phyloP scores from a whole-genome alignment of 2,113 vertebrate genomes.

The Oryzias javanicus region DNA sequence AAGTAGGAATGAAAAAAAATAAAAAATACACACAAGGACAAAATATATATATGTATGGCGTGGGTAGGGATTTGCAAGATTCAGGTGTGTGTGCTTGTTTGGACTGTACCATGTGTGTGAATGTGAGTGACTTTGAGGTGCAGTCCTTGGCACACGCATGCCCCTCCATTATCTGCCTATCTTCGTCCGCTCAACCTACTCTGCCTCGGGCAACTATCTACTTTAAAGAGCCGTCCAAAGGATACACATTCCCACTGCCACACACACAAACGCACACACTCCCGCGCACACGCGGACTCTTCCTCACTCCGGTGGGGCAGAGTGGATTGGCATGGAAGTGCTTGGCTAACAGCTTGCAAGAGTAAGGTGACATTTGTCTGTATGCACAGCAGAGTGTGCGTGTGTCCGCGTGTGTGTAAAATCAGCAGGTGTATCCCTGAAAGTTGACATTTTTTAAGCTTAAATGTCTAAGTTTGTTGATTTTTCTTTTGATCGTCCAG shows the following conservation, averaged over 20 bases:
- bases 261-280: slow-evolving; percentile 15
- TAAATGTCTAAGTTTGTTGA: background rate
- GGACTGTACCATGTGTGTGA: slow-evolving; percentile 15
- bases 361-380: slow-evolving; percentile 75
- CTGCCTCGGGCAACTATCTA: slow-evolving; percentile 88
- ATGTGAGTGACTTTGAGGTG: slow-evolving; percentile 71
- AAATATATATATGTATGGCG: slow-evolving; percentile 29
- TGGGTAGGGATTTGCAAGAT: slow-evolving; percentile 18
- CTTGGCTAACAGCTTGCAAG: slow-evolving; percentile 70
- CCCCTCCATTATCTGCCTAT: slow-evolving; percentile 73
- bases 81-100: slow-evolving; percentile 36
- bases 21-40: slow-evolving; percentile 53
- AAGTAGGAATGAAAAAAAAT: slow-evolving; percentile 64
- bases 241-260: slow-evolving; percentile 34
- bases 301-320: slow-evolving; percentile 54
- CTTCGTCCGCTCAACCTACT: slow-evolving; percentile 77
- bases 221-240: slow-evolving; percentile 89
- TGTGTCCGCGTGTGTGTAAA: slow-evolving; percentile 1
- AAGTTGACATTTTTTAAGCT: slow-evolving; percentile 10
- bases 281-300: slow-evolving; percentile 16
- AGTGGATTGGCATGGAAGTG: slow-evolving; percentile 61
- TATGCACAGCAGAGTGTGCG: slow-evolving; percentile 50
- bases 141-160: slow-evolving; percentile 73
- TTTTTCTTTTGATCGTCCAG: background rate
- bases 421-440: slow-evolving; percentile 16